Evolutionary conservation across 1,140 invertebrate genomes (phyloP), one percentile per base, ranked within the genome.

Genomic region (Lepidurus couesii): DNA sequence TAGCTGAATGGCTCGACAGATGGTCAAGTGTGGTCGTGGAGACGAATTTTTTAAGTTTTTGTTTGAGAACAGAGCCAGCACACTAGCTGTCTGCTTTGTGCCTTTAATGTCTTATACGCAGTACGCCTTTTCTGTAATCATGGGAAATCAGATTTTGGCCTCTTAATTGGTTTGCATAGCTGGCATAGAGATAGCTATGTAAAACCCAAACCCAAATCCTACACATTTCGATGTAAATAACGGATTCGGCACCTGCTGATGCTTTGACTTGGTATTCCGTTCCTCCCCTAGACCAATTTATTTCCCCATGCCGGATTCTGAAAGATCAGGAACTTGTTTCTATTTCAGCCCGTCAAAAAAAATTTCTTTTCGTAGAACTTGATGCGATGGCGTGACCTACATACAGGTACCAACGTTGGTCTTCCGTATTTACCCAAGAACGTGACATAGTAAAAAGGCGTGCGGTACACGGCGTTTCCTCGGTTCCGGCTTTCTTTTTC

Each of bases 401-500:
- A 65, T 65, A n/a, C n/a, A 4, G 8, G 16, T 65, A 65, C 16
- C 53, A 65, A 65, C 53, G 53, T 65, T 65, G 9, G 53, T 65
- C 53, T 65, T 65, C 53, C 53, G 53, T 65, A 65, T 65, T 65
- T 65, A 21, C 53, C 45, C 53, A 65, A 16, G 53, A 65, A 65
- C 53, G 53, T 65, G 9, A 16, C 53, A 13, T 21, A 16, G 9
- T 65, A 65, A 65, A 65, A 65, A 65, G 53, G 53, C 53, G 53
- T 65, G 53, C n/a, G 53, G 53, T 21, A 65, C 53, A 65, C n/a
- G 21, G 53, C 53, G 21, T 65, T 65, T 65, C 53, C 53, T 65
- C n/a, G 53, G 53, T 65, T 65, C 53, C 53, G 53, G 53, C 53
- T 65, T 65, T 65, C 53, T 65, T 65, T 34, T 65, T 65, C 53